Conservation (phyloP, 2,113 vertebrate species). For the Hassar affinis region DNA sequence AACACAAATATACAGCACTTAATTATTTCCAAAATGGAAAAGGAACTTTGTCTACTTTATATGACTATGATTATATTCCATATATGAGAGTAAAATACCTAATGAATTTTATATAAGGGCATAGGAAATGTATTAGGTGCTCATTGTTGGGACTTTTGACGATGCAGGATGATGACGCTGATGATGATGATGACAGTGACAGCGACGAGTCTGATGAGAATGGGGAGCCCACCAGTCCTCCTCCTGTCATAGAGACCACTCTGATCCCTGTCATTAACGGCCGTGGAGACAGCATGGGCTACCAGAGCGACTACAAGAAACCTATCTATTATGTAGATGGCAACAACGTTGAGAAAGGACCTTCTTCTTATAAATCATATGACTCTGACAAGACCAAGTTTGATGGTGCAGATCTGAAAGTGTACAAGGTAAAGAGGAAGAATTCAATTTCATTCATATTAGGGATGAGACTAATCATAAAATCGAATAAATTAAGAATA, state of each 20-base stretch:
- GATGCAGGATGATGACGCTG: conserved; percentile 64
- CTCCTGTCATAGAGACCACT: conserved; percentile 54
- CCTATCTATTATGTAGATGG: conserved; percentile 64
- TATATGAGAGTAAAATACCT: not conserved
- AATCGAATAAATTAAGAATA: not conserved
- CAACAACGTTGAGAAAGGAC: conserved; percentile 62
- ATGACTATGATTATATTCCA: not conserved
- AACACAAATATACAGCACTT: not conserved
- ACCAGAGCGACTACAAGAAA: conserved; percentile 70
- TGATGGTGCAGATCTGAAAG: conserved; percentile 63
- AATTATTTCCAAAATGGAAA: not conserved
- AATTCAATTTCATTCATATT: not conserved
- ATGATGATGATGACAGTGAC: conserved; percentile 65
- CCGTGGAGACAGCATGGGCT: conserved; percentile 71
- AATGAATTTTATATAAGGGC: not conserved
- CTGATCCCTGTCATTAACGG: conserved; percentile 56
- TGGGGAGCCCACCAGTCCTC: conserved; percentile 46
- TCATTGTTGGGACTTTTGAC: not conserved
- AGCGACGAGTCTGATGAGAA: conserved; percentile 67
- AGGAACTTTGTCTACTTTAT: not conserved
- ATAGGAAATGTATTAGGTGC: not conserved
- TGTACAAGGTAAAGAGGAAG: conserved; percentile 66
- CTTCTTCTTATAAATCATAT: conserved; percentile 69
- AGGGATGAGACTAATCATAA: not conserved
- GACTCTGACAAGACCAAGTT: conserved; percentile 52